Evolutionary conservation across 2,888 invertebrate genomes (phyloP), one percentile per base, ranked within the genome.

Genomic region (Dryobota labecula): DNA sequence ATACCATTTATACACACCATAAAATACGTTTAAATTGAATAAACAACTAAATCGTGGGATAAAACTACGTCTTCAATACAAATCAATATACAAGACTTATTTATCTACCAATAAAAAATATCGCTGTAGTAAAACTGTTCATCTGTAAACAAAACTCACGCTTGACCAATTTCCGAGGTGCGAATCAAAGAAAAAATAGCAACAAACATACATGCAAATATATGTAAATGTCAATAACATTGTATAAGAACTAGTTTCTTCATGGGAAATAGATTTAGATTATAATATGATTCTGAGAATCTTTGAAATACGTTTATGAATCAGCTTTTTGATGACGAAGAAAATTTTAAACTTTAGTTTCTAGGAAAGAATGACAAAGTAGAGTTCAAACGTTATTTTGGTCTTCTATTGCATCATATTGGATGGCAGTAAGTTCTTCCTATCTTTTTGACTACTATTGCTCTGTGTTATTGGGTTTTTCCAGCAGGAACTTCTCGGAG

Each of bases 121-220:
- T 13, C 33, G n/a, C 1, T n/a, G 13, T 18, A 15, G 9, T 24
- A 54, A 54, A 76, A 33, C 62, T 36, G 36, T 41, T 76, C 68
- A 73, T 20, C 68, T 70, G 49, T 68, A 58, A 62, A 53, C 36
- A 47, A 9, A 45, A 9, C 30, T 47, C 68, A 71, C 70, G 78
- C 63, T 45, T 65, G 70, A 77, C 36, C 62, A 65, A 62, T 75
- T 84, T 43, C 36, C 18, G n/a, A 79, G 62, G 63, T 72, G 80
- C 49, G 70, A 76, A 72, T 70, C 27, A 9, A 24, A 58, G 65
- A 76, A 83, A 81, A 83, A 82, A 70, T 24, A 33, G 53, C 51
- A 73, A 43, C 70, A 77, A 68, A 71, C 68, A 43, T 27, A 57
- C 49, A 79, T 78, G 76, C 79, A 84, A 83, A 84, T 49, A 6